phyloP scores from a whole-genome alignment of 1,140 invertebrate species.

The Drosophila pallidifrons region DNA sequence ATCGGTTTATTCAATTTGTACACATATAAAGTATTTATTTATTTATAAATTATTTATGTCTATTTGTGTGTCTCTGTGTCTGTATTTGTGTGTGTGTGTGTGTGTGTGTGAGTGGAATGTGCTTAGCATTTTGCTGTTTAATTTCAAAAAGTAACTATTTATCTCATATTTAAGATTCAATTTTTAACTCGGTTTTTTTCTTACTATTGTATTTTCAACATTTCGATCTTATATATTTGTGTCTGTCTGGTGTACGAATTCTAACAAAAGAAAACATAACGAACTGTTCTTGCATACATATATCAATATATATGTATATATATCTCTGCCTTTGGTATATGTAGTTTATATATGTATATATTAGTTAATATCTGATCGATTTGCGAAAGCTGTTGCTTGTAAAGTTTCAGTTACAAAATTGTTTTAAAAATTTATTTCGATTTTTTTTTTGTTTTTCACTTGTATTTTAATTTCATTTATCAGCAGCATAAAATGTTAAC shows the following conservation, averaged over 20 bases:
- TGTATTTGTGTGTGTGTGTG: not conserved
- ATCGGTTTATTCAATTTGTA: slow-evolving; percentile 50
- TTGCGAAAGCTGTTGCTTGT: slow-evolving; percentile 33
- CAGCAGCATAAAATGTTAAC: slow-evolving; percentile 73
- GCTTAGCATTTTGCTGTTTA: slow-evolving; percentile 28
- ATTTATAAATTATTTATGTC: slow-evolving; percentile 23
- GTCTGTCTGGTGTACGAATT: not conserved
- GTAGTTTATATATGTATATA: slow-evolving; percentile 1
- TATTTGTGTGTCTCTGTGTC: not conserved
- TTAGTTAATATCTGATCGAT: slow-evolving; percentile 22
- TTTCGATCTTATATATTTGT: slow-evolving; percentile 6
- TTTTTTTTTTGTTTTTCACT: not conserved
- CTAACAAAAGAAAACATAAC: slow-evolving; percentile 18
- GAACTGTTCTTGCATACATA: slow-evolving; percentile 10
- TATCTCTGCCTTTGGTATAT: slow-evolving; percentile 13
- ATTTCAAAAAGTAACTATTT: slow-evolving; percentile 33
- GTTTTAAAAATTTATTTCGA: slow-evolving; percentile 31
- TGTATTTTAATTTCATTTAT: slow-evolving; percentile 32
- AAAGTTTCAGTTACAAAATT: slow-evolving; percentile 61
- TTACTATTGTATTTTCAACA: slow-evolving; percentile 4
- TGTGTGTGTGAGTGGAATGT: slow-evolving; percentile 25
- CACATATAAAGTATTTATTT: slow-evolving; percentile 39
- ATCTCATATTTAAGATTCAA: slow-evolving; percentile 22
- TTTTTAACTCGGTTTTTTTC: slow-evolving; percentile 34
- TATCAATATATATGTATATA: slow-evolving; percentile 7